phyloP scores from a whole-genome alignment of 2,888 invertebrate genomes.

The Furcula furcula region DNA sequence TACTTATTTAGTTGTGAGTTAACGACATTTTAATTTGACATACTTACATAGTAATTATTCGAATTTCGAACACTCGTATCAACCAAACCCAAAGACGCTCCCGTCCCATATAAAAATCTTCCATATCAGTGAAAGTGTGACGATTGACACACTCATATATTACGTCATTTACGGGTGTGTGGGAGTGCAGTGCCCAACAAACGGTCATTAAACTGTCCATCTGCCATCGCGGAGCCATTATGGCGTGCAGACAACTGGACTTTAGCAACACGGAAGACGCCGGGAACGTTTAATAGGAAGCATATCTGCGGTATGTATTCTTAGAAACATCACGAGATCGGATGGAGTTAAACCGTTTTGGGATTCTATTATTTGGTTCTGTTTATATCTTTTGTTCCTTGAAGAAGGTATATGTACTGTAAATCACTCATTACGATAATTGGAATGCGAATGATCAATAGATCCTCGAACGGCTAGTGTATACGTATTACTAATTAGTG shows the following conservation, averaged over 20 bases:
- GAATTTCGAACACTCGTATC: too few species aligned
- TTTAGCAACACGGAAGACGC: slow-evolving; percentile 24
- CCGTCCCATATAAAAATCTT: slow-evolving; percentile 18
- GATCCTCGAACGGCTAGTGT: too few species aligned
- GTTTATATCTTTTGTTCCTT: too few species aligned
- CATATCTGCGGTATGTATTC: not conserved
- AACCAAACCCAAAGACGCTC: not conserved
- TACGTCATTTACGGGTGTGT: slow-evolving; percentile 18
- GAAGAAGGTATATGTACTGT: too few species aligned
- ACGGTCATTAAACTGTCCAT: slow-evolving; percentile 28
- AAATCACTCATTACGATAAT: too few species aligned
- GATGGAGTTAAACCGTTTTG: not conserved
- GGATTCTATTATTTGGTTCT: too few species aligned
- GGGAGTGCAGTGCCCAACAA: slow-evolving; percentile 6
- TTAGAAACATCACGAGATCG: not conserved
- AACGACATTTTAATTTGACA: too few species aligned
- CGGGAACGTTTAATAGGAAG: slow-evolving; percentile 4
- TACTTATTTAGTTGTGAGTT: too few species aligned
- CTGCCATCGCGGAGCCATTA: slow-evolving; percentile 27
- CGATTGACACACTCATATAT: slow-evolving; percentile 22
- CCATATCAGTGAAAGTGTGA: slow-evolving; percentile 36
- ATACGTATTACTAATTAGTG: too few species aligned
- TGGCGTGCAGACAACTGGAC: slow-evolving; percentile 13
- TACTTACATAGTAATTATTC: too few species aligned
- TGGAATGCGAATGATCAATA: too few species aligned